Evolutionary conservation across 64 coral and sea anemone genomes (phyloP).

Genomic region (Dendronephthya gigantea): DNA sequence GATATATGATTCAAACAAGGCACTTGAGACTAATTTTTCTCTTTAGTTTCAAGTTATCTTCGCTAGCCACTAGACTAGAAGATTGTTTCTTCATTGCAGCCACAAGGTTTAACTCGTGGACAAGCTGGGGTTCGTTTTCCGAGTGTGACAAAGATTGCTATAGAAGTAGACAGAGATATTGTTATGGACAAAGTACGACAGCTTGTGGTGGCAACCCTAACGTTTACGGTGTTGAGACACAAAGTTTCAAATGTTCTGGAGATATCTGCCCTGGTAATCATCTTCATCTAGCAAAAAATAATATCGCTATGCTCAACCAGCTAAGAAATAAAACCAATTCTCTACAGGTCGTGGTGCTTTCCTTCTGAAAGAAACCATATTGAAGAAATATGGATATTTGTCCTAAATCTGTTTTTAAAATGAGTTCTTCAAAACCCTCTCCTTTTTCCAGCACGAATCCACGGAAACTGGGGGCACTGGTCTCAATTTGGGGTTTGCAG

Average conservation of each 20-base stretch:
- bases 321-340: too few relatives aligned
- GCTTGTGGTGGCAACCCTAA: neutral
- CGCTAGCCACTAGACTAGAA: neutral
- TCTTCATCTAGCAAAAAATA: neutral
- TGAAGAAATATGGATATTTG: too few relatives aligned
- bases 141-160: neutral
- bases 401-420: too few relatives aligned
- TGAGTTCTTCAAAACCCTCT: neutral
- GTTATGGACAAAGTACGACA: neutral
- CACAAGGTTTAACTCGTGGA: neutral
- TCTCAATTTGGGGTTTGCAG: neutral
- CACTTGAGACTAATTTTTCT: too few relatives aligned
- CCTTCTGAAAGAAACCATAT: too few relatives aligned
- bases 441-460: neutral
- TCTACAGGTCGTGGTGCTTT: too few relatives aligned
- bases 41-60: neutral
- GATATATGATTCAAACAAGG: too few relatives aligned
- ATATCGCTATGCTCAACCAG: too few relatives aligned
- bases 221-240: neutral
- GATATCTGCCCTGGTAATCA: neutral
- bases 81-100: neutral
- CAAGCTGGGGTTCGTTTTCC: neutral
- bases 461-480: neutral
- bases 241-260: neutral
- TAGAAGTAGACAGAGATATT: neutral